Conservation (phyloP, 2,797 vertebrate species). For the Falco novaeseelandiae region DNA sequence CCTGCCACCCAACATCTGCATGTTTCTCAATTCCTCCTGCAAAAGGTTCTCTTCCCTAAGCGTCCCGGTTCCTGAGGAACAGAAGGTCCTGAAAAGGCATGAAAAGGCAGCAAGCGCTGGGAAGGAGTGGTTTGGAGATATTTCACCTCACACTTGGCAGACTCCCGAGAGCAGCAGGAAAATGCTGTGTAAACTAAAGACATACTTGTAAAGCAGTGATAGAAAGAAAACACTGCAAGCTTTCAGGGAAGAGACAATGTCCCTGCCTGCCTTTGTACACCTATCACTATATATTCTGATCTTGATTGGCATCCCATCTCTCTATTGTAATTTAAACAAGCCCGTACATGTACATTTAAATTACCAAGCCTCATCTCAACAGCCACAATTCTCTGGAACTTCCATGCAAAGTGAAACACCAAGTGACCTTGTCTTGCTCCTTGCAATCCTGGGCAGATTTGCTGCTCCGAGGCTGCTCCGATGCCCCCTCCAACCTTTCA, state of each 20-base stretch:
- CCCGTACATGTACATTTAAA: background rate
- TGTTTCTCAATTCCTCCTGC: background rate
- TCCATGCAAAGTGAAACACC: background rate
- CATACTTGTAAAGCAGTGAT: background rate
- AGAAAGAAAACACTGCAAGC: background rate
- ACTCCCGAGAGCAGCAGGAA: background rate
- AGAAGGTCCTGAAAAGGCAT: background rate
- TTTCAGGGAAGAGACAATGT: background rate
- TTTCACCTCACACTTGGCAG: slow-evolving; percentile 2
- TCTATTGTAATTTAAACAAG: background rate
- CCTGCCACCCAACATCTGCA: background rate
- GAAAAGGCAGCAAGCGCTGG: background rate
- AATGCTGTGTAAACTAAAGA: background rate
- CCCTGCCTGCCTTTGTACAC: background rate
- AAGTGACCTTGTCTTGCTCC: background rate
- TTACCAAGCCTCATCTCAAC: background rate
- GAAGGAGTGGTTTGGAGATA: background rate
- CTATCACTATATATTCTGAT: background rate
- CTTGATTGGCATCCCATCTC: background rate
- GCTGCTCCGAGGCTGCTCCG: background rate
- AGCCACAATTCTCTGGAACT: background rate
- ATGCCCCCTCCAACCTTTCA: fast-evolving
- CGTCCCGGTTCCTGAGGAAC: background rate
- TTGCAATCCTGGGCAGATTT: background rate
- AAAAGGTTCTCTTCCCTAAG: background rate